Evolutionary conservation across 1,140 invertebrate genomes (phyloP), one percentile per base, ranked within the genome.

Genomic region (Papilio xuthus): DNA sequence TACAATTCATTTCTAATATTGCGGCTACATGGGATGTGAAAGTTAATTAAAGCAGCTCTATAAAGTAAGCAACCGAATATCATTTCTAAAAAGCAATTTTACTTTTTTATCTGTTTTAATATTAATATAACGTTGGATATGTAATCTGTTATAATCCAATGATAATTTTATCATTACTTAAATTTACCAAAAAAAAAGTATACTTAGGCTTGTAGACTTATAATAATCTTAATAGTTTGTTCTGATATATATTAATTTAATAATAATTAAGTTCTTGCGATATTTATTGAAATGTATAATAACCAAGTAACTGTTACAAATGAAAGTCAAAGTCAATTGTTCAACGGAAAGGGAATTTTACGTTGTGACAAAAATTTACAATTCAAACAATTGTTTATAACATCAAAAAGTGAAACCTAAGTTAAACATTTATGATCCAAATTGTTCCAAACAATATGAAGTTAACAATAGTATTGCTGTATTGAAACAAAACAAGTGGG

Each of bases 401-500:
- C 12, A 79, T 37, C 80, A 80, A 82, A 89, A 89, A 88, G 88
- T 82, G 85, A 90, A 89, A 88, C 81, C 82, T 85, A 81, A 83
- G 76, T 82, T 78, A 86, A 84, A 88, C 78, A 85, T 85, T 86
- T 86, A 83, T 83, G 80, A 82, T 83, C 79, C 81, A 88, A 88
- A 92, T 88, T 88, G 86, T 88, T 84, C 76, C 85, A 87, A 89
- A 80, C 84, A 86, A 85, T 73, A 47, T 44, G 60, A 86, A 81
- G 79, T 81, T 63, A 82, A 86, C 83, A 88, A 89, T 88, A 88
- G 88, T 88, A 83, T 85, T 79, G 82, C 84, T 80, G 82, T 85
- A 82, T 82, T 85, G 67, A 88, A 83, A 87, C 89, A 90, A 91
- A 91, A 80, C 90, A 87, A 90, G 89, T 91, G 89, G 84, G 87